A percentile compares a stretch with the other conserved stretches of the same genome.
phyloP scores from a whole-genome alignment of 2,888 invertebrate genomes.

The Nephrocerus scutellatus region DNA sequence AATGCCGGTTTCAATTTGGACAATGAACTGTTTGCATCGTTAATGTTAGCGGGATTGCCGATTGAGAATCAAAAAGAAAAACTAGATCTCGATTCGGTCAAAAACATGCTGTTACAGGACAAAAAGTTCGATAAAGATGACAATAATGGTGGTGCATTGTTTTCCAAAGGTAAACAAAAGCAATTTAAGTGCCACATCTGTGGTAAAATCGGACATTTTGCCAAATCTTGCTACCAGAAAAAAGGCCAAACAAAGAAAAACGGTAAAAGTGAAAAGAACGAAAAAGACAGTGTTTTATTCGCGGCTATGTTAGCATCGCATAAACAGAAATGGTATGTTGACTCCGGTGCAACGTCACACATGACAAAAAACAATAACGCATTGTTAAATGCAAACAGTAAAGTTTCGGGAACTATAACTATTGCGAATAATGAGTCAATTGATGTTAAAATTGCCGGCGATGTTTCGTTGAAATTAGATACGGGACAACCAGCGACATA shows the following conservation, averaged over 20 bases:
- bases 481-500: conserved; percentile 7
- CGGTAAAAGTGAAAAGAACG: too few relatives aligned
- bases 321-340: conserved; percentile 14
- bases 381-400: conserved; percentile 2
- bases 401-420: conserved; percentile 10
- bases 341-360: conserved; percentile 15
- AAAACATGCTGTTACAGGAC: background rate
- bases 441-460: conserved; percentile 12
- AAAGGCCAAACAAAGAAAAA: background rate
- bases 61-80: conserved; percentile 7
- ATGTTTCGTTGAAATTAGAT: conserved; percentile 6
- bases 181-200: background rate
- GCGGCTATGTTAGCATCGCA: too few relatives aligned
- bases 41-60: conserved; percentile 4
- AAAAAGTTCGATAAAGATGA: background rate
- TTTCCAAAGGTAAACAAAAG: too few relatives aligned
- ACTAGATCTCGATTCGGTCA: conserved; percentile 2
- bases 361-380: conserved; percentile 12
- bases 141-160: background rate
- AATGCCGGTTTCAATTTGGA: background rate
- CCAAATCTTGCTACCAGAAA: background rate
- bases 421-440: conserved; percentile 15
- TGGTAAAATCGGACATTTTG: background rate
- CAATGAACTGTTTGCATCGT: background rate
- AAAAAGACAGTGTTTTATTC: too few relatives aligned